Evolutionary conservation across 2,113 vertebrate genomes (phyloP).

Genomic region (Tenebrosternarchus preto): DNA sequence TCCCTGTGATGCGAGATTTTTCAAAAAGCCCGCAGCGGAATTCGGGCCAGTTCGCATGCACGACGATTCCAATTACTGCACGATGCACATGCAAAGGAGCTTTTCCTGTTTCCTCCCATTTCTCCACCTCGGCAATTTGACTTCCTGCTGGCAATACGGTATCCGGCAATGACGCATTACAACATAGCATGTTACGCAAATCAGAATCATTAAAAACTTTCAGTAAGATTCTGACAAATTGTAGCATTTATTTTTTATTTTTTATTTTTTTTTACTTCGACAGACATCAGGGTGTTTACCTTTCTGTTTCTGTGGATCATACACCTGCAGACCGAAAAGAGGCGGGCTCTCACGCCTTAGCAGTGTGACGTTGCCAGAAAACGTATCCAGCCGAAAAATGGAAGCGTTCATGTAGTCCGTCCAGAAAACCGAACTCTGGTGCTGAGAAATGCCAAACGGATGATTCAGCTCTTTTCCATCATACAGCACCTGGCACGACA

Average conservation of each 20-base stretch:
- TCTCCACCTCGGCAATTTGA: background rate
- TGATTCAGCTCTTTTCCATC: conserved; percentile 84
- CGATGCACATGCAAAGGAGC: background rate
- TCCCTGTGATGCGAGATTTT: conserved; percentile 21
- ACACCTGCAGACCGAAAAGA: conserved; percentile 85
- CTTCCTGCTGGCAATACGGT: background rate
- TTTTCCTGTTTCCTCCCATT: no score
- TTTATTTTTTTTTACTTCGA: no score
- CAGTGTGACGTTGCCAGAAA: conserved; percentile 74
- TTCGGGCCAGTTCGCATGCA: background rate
- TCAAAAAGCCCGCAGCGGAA: conserved; percentile 5
- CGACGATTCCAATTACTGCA: conserved; percentile 9
- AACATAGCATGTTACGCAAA: background rate
- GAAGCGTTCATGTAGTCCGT: conserved; percentile 89
- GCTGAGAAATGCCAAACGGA: conserved; percentile 84
- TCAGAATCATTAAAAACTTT: background rate
- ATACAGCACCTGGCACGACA: conserved; percentile 79
- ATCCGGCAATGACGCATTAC: no score
- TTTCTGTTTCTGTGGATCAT: conserved; percentile 86
- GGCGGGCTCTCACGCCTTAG: conserved; percentile 82
- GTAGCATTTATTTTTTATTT: no score
- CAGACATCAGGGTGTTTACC: conserved; percentile 64
- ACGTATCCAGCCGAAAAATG: conserved; percentile 83
- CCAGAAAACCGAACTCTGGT: conserved; percentile 82
- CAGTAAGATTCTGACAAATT: no score